These are phyloP conservation scores for Pimephales promelas DNA, from an alignment of 2,113 vertebrate species.

Conservation along the genomic window DNA sequence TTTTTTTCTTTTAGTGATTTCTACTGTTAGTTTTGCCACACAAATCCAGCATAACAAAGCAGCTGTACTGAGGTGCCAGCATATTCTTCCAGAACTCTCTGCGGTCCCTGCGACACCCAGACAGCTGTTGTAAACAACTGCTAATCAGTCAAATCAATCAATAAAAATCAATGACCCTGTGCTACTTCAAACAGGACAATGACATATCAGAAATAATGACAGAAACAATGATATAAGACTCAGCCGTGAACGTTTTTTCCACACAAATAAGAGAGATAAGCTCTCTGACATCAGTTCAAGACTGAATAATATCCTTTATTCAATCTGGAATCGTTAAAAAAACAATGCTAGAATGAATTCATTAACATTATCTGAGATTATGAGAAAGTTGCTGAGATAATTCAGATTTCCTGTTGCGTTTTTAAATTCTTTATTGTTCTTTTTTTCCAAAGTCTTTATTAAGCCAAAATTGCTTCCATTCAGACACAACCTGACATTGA, in stretches of 20 bases:
- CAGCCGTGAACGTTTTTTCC: background rate
- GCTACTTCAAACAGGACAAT: background rate
- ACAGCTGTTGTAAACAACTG: slow-evolving; percentile 13
- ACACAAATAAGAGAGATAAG: background rate
- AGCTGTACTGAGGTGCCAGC: slow-evolving; percentile 68
- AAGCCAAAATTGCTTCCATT: background rate
- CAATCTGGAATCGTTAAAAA: background rate
- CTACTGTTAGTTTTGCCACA: slow-evolving; percentile 62
- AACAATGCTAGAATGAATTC: background rate
- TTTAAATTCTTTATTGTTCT: background rate
- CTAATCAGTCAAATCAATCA: slow-evolving; percentile 5
- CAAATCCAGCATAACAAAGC: slow-evolving; percentile 64
- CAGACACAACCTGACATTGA: background rate
- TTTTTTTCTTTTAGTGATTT: slow-evolving; percentile 49
- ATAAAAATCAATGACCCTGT: background rate
- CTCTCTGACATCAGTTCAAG: background rate
- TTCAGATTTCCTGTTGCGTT: background rate
- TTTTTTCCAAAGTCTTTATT: background rate
- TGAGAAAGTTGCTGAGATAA: background rate
- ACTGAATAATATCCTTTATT: slow-evolving; percentile 7
- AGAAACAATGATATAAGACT: background rate
- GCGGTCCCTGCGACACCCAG: background rate
- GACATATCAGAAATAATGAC: background rate
- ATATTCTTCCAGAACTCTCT: background rate
- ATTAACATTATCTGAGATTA: background rate